Conservation (phyloP, 2,888 invertebrate genomes). For the Ctena decussata region DNA sequence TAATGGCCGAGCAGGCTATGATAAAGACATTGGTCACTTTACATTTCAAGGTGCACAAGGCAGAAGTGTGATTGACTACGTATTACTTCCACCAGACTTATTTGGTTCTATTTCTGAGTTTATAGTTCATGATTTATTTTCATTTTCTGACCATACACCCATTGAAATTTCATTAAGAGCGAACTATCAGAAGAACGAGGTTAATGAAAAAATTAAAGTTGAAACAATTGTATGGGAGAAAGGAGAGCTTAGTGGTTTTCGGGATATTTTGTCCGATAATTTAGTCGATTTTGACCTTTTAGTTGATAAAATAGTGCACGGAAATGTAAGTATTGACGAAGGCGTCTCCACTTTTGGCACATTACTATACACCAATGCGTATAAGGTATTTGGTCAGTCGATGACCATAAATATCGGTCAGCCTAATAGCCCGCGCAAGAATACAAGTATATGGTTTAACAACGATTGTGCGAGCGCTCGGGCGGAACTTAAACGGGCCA, state of each 20-base stretch:
- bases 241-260: not conserved
- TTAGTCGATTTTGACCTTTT: not conserved
- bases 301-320: not conserved
- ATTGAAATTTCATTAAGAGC: not conserved
- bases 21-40: not conserved
- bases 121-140: not conserved
- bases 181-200: not conserved
- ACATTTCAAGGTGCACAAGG: not conserved
- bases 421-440: not conserved
- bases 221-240: not conserved
- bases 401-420: not conserved
- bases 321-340: not conserved
- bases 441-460: constrained; percentile 6
- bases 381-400: constrained; percentile 1
- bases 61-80: not conserved
- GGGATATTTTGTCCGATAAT: not conserved
- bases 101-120: not conserved
- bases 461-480: constrained; percentile 7
- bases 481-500: constrained; percentile 7
- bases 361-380: not conserved
- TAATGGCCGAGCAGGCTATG: constrained; percentile 9
- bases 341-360: not conserved
- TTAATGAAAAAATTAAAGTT: not conserved
- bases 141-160: constrained; percentile 17
- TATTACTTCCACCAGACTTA: not conserved